phyloP scores from a whole-genome alignment of 2,888 invertebrate species.

The Horisme vitalbata region DNA sequence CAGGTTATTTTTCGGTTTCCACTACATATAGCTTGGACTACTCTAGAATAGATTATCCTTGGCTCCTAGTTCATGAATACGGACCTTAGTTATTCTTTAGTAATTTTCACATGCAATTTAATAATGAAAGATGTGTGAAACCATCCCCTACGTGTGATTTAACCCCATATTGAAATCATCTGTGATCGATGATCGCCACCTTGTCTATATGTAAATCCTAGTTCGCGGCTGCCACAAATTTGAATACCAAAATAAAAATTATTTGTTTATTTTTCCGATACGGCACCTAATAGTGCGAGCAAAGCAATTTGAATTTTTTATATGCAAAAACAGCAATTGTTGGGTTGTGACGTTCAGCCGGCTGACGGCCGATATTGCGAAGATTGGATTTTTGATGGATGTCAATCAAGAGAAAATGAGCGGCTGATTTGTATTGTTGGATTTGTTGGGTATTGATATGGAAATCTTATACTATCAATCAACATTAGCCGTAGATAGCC shows the following conservation, averaged over 20 bases:
- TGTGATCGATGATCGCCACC: slow-evolving; percentile 66
- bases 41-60: too few relatives aligned
- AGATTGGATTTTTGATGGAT: slow-evolving; percentile 63
- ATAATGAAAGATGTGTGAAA: slow-evolving; percentile 43
- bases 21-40: too few relatives aligned
- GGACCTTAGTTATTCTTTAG: too few relatives aligned
- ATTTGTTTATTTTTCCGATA: slow-evolving; percentile 72
- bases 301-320: slow-evolving; percentile 49
- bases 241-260: slow-evolving; percentile 71
- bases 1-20: too few relatives aligned
- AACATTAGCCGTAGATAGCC: slow-evolving; percentile 18
- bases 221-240: slow-evolving; percentile 62
- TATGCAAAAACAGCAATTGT: slow-evolving; percentile 57
- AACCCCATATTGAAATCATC: slow-evolving; percentile 60
- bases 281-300: slow-evolving; percentile 63
- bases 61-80: too few relatives aligned
- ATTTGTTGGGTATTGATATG: slow-evolving; percentile 16
- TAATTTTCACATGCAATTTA: slow-evolving; percentile 5
- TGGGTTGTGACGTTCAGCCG: slow-evolving; percentile 41
- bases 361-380: slow-evolving; percentile 40
- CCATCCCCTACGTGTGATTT: slow-evolving; percentile 38
- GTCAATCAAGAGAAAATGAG: slow-evolving; percentile 49
- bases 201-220: slow-evolving; percentile 78
- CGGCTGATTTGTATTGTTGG: slow-evolving; percentile 24
- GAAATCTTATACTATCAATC: slow-evolving; percentile 33